Percentiles rank a stretch among this genome's conserved stretches.
Evolutionary conservation across 2,888 invertebrate species (phyloP).

Genomic region (Matsumyia berberina): DNA sequence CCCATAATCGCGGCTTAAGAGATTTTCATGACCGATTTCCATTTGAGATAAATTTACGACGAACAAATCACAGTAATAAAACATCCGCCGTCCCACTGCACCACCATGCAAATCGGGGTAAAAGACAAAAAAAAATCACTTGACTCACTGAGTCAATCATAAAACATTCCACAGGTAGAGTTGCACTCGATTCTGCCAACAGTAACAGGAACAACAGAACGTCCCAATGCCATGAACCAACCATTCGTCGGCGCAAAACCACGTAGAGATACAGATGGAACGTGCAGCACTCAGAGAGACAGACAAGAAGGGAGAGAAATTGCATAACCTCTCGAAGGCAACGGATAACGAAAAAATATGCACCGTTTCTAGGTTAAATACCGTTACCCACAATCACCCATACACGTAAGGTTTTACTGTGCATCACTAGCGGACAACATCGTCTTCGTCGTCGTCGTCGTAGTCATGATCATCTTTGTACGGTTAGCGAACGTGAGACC

Average conservation of each 20-base stretch:
- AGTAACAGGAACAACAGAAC: slow-evolving; percentile 19
- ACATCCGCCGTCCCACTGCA: neutral
- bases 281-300: neutral
- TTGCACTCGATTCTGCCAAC: slow-evolving; percentile 15
- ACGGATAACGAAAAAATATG: slow-evolving; percentile 25
- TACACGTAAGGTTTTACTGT: neutral
- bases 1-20: neutral
- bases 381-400: slow-evolving; percentile 49
- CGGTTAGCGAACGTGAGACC: slow-evolving; percentile 34
- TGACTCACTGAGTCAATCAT: slow-evolving; percentile 14
- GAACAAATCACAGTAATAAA: slow-evolving; percentile 33
- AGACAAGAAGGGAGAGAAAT: neutral
- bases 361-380: slow-evolving; percentile 69
- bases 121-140: slow-evolving; percentile 13
- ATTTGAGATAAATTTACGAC: slow-evolving; percentile 10
- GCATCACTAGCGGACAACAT: slow-evolving; percentile 36
- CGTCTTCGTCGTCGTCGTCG: slow-evolving; percentile 2
- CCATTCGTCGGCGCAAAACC: neutral
- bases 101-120: slow-evolving; percentile 2
- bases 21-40: slow-evolving; percentile 12
- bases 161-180: slow-evolving; percentile 11
- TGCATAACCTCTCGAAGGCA: slow-evolving; percentile 51
- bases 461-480: neutral
- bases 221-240: slow-evolving; percentile 30
- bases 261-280: slow-evolving; percentile 11